A percentile compares a stretch with the other conserved stretches of the same genome.
Conservation (phyloP, 2,113 vertebrate genomes). For the Rutilus rutilus region DNA sequence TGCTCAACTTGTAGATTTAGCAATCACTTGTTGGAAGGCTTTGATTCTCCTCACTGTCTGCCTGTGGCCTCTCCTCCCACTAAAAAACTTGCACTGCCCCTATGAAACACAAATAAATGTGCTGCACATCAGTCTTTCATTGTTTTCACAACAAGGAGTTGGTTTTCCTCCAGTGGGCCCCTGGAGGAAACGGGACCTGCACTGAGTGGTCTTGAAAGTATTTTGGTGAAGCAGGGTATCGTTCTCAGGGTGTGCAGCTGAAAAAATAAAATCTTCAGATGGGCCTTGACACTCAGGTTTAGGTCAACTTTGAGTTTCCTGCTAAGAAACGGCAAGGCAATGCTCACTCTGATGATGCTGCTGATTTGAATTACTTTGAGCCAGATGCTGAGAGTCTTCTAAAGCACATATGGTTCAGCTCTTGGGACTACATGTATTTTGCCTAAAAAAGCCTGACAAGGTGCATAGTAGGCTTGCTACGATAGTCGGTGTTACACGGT, state of each 20-base stretch:
- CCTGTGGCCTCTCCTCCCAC: neutral
- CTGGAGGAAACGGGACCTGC: slow-evolving; percentile 52
- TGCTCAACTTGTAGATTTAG: neutral
- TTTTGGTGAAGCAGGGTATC: slow-evolving; percentile 59
- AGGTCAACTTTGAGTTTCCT: slow-evolving; percentile 72
- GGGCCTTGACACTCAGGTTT: slow-evolving; percentile 65
- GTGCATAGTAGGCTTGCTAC: no score
- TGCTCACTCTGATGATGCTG: slow-evolving; percentile 53
- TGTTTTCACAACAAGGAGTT: slow-evolving; percentile 45
- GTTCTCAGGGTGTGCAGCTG: slow-evolving; percentile 67
- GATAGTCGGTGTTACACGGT: no score
- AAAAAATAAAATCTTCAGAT: slow-evolving; percentile 71
- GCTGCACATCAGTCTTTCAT: slow-evolving; percentile 18
- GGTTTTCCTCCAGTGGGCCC: slow-evolving; percentile 50
- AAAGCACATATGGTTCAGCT: slow-evolving; percentile 54
- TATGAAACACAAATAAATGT: slow-evolving; percentile 42
- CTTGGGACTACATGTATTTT: slow-evolving; percentile 18
- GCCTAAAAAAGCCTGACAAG: slow-evolving; percentile 23
- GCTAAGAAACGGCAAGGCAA: slow-evolving; percentile 60
- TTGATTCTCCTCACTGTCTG: slow-evolving; percentile 1
- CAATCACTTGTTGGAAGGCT: neutral
- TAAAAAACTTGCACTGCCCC: slow-evolving; percentile 15
- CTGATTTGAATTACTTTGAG: slow-evolving; percentile 26
- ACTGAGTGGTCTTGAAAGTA: slow-evolving; percentile 64
- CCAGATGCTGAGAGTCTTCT: slow-evolving; percentile 59